Percentiles rank a stretch among this genome's conserved stretches.
These are phyloP conservation scores for Euphysa ruthae DNA, from an alignment of 30 jellyfish, hydroid and myxozoan species.

Conservation along the genomic window DNA sequence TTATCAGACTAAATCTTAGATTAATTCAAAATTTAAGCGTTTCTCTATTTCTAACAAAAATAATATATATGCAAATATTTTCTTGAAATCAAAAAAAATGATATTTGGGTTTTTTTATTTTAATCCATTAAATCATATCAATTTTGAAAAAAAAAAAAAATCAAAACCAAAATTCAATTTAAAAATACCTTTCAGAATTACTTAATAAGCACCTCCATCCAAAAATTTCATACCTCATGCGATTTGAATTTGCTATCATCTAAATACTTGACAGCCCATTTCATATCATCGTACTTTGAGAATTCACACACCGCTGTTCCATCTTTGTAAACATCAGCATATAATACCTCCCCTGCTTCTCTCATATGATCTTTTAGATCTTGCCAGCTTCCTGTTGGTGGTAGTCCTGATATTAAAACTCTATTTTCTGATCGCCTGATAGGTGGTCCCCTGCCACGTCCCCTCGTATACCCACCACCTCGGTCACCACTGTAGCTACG, in stretches of 20 bases:
- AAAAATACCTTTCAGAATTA: too few relatives aligned
- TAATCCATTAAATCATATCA: too few relatives aligned
- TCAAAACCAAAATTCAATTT: too few relatives aligned
- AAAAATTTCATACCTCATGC: slow-evolving; percentile 82
- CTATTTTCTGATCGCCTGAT: slow-evolving; percentile 72
- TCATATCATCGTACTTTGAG: slow-evolving; percentile 77
- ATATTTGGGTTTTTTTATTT: too few relatives aligned
- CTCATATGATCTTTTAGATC: slow-evolving; percentile 96
- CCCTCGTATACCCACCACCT: slow-evolving; percentile 65
- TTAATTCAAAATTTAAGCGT: too few relatives aligned
- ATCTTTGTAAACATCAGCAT: slow-evolving; percentile 80
- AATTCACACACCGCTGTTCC: slow-evolving; percentile 95
- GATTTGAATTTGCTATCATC: slow-evolving; percentile 82
- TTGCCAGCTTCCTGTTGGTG: slow-evolving; percentile 98
- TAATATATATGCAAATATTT: not conserved
- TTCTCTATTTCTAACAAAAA: too few relatives aligned
- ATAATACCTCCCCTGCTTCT: slow-evolving; percentile 97
- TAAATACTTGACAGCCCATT: slow-evolving; percentile 85
- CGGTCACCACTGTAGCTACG: slow-evolving; percentile 45
- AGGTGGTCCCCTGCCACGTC: slow-evolving; percentile 92
- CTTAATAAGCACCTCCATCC: too few relatives aligned
- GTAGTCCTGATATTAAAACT: slow-evolving; percentile 83
- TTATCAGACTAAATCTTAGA: too few relatives aligned
- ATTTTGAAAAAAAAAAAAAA: too few relatives aligned
- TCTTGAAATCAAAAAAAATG: too few relatives aligned